Conservation (phyloP, 2,113 vertebrate genomes). For the Plectropomus leopardus region DNA sequence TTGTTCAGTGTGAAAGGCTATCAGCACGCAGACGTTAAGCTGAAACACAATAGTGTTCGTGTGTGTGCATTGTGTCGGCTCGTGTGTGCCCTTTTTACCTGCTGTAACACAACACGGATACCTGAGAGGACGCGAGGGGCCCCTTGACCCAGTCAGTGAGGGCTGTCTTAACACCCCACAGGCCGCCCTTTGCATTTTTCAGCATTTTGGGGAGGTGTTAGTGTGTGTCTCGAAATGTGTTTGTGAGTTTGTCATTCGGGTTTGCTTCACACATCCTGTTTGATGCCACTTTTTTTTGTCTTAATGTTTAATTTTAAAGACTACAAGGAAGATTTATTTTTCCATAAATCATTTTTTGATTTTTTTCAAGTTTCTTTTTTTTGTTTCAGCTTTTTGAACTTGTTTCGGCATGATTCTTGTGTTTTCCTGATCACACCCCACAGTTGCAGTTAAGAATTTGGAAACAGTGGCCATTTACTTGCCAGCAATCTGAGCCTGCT, state of each 20-base stretch:
- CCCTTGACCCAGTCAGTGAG: slow-evolving; percentile 17
- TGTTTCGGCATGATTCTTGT: slow-evolving; percentile 4
- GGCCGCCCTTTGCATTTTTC: slow-evolving; percentile 31
- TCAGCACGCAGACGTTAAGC: slow-evolving; percentile 30
- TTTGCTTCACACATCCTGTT: slow-evolving; percentile 39
- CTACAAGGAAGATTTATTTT: background rate
- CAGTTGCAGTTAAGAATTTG: background rate
- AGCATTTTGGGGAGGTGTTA: slow-evolving; percentile 2
- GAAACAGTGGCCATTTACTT: slow-evolving; percentile 42
- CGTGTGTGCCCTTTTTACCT: slow-evolving; percentile 45
- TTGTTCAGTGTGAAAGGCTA: slow-evolving; percentile 54
- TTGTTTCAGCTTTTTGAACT: slow-evolving; percentile 21
- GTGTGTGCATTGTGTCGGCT: slow-evolving; percentile 33
- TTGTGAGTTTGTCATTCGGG: slow-evolving; percentile 1
- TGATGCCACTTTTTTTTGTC: background rate
- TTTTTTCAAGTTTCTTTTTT: slow-evolving; percentile 26
- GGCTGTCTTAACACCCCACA: slow-evolving; percentile 20
- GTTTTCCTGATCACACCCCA: slow-evolving; percentile 35
- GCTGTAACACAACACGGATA: slow-evolving; percentile 67
- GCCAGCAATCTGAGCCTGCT: slow-evolving; percentile 2
- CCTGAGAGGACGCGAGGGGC: slow-evolving; percentile 53
- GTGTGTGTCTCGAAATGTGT: background rate
- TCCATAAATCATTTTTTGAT: background rate
- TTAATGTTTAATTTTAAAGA: background rate
- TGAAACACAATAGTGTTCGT: slow-evolving; percentile 57